Percentiles rank a stretch among this genome's conserved stretches.
Conservation (phyloP, 2,888 invertebrate genomes). For the Panzeria rudis region DNA sequence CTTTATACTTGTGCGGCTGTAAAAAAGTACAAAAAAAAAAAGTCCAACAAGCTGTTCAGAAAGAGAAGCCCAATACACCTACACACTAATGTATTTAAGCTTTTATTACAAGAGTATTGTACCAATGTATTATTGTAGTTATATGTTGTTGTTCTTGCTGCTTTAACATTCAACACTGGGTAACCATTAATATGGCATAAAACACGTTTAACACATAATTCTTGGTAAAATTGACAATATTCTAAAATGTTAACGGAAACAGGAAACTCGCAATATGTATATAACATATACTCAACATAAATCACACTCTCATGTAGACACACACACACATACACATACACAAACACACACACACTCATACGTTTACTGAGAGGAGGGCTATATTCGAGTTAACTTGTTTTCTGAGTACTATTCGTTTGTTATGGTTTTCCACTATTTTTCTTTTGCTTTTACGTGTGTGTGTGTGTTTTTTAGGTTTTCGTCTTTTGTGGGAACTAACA, state of each 20-base stretch:
- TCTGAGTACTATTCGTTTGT: conserved; percentile 18
- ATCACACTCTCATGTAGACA: conserved; percentile 16
- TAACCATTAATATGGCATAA: conserved; percentile 74
- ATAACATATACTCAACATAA: conserved; percentile 51
- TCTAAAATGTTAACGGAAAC: conserved; percentile 75
- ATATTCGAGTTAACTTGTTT: conserved; percentile 29
- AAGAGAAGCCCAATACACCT: conserved; percentile 11
- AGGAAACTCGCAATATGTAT: conserved; percentile 71
- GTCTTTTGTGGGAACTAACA: conserved; percentile 37
- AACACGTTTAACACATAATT: conserved; percentile 76
- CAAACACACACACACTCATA: neutral
- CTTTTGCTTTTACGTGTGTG: neutral
- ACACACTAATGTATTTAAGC: neutral
- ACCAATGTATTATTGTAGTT: conserved; percentile 26
- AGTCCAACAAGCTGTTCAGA: conserved; percentile 11
- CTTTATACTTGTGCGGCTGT: neutral
- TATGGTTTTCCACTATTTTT: conserved; percentile 6
- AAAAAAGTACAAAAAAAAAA: neutral
- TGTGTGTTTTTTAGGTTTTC: neutral
- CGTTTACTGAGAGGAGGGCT: neutral
- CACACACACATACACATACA: neutral
- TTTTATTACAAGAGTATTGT: conserved; percentile 49
- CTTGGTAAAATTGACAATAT: conserved; percentile 75
- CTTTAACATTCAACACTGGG: conserved; percentile 65
- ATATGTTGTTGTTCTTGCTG: conserved; percentile 22